Base-by-base conservation (phyloP, 2,888 invertebrate genomes). In the Aphodius sticticus region DNA sequence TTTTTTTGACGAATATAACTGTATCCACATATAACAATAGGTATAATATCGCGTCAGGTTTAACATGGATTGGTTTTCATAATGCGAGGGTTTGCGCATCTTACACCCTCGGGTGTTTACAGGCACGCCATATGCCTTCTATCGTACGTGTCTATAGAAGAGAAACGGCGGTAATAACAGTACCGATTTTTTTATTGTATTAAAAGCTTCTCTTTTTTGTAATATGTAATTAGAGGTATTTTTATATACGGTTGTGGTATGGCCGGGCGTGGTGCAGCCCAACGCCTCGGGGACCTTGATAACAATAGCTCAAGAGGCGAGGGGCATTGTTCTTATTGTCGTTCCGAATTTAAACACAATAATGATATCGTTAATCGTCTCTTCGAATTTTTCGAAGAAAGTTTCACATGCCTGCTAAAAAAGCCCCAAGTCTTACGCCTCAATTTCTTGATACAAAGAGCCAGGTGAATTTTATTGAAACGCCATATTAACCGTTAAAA, bases 251-350 rank as follows among this genome's bases (percentile, higher is more conserved):
- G 84, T 85, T 85, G 82, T 85, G 82, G 84, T 53, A 53, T 82
- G 83, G 80, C 82, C 79, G 84, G 86, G 86, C 85, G 86, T 85
- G 84, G 78, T 71, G 36, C 70, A 74, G 79, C 78, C 80, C 77
- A 77, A 81, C 85, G 85, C 86, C 83, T 81, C 80, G 82, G 85
- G 85, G 84, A 79, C 79, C 76, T 83, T 83, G 84, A 86, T 84
- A 84, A 88, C 87, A 88, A 87, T 87, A 84, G 87, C 80, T 84
- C 80, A 35, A 35, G 74, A 53, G 53, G 53, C 53, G 53, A 53
- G 53, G 12, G 53, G 12, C 53, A 74, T 74, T 74, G 74, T 74
- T 74, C 74, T 74, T 74, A 74, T 74, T 74, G 74, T 74, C 36
- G 74, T 74, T 35, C 35, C 36, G 74, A 74, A 74, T 74, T 74